phyloP scores from a whole-genome alignment of 2,888 invertebrate genomes.

The Parnassius orleans region DNA sequence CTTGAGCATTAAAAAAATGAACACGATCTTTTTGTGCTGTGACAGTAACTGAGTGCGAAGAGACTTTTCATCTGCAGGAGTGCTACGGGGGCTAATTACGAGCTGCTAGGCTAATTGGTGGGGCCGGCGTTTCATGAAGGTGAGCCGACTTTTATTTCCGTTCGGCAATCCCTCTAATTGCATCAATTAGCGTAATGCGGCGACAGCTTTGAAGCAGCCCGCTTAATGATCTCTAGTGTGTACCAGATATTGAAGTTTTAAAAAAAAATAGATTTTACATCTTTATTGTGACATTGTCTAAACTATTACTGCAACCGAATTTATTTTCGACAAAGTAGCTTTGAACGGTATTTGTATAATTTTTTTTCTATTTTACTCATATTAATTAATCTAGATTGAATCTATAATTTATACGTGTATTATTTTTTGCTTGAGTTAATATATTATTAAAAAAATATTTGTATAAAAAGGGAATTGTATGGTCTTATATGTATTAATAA shows the following conservation, averaged over 20 bases:
- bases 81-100: conserved; percentile 73
- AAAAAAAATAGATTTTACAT: not conserved
- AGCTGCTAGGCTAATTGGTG: conserved; percentile 76
- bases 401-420: no score
- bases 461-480: no score
- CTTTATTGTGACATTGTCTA: not conserved
- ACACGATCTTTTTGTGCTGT: conserved; percentile 61
- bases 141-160: conserved; percentile 80
- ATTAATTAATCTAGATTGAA: no score
- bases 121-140: conserved; percentile 79
- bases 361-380: no score
- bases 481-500: no score
- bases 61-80: conserved; percentile 58
- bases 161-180: conserved; percentile 81
- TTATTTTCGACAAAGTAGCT: not conserved
- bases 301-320: not conserved
- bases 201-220: conserved; percentile 75
- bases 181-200: conserved; percentile 80
- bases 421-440: no score
- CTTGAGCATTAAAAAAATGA: conserved; percentile 45
- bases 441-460: no score
- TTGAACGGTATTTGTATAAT: no score
- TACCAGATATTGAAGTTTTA: conserved; percentile 8
- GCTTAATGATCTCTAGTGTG: conserved; percentile 66
- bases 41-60: conserved; percentile 57